Percentiles rank a stretch among this genome's conserved stretches.
These are phyloP conservation scores for Penaeus japonicus DNA, from an alignment of 1,140 invertebrate species.

Conservation along the genomic window DNA sequence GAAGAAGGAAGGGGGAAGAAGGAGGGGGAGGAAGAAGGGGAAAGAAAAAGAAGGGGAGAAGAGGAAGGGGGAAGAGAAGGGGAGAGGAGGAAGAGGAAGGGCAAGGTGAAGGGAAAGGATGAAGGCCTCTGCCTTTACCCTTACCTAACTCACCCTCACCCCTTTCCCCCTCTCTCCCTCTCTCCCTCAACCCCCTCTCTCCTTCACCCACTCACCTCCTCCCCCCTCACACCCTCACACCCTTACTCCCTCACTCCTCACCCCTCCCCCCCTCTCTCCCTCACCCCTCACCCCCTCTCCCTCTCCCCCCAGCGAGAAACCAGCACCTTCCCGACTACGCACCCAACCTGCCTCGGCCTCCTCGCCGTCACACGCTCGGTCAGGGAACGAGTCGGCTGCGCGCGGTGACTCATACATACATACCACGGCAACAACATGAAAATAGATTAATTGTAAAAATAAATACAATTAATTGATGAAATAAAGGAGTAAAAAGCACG, in stretches of 20 bases:
- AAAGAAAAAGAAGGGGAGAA: background rate
- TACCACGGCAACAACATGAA: too few relatives aligned
- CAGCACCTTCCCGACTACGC: too few relatives aligned
- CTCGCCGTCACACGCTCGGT: too few relatives aligned
- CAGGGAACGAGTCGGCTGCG: too few relatives aligned
- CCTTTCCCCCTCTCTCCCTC: background rate
- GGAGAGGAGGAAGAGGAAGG: too few relatives aligned
- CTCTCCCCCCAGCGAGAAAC: background rate
- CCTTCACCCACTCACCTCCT: background rate
- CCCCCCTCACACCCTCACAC: background rate
- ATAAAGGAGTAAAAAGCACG: too few relatives aligned
- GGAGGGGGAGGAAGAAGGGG: background rate
- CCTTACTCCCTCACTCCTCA: background rate
- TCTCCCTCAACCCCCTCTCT: background rate
- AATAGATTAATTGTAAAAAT: too few relatives aligned
- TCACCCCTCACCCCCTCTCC: background rate
- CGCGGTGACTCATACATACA: too few relatives aligned
- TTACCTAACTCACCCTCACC: background rate
- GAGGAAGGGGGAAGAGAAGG: background rate
- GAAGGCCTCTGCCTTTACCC: background rate
- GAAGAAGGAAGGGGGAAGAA: too few relatives aligned
- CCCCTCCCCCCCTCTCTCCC: background rate
- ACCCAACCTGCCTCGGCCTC: too few relatives aligned
- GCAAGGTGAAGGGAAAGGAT: too few relatives aligned
- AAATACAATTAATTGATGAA: too few relatives aligned